A percentile compares a stretch with the other conserved stretches of the same genome.
Conservation (phyloP, 1,140 invertebrate genomes). For the Mercenaria mercenaria region DNA sequence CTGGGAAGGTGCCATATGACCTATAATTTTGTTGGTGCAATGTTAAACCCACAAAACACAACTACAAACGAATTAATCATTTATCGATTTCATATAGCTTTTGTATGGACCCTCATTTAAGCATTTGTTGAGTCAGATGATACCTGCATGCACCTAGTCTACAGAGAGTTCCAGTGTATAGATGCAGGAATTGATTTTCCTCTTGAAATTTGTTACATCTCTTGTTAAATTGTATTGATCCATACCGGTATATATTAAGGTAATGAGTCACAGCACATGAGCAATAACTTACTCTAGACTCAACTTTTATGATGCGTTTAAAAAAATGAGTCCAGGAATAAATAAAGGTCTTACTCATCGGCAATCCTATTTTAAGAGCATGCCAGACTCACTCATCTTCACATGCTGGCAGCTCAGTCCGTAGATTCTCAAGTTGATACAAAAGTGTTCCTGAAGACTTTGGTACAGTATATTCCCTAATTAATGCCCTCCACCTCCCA, state of each 20-base stretch:
- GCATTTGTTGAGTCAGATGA: conserved; percentile 13
- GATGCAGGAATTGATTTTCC: neutral
- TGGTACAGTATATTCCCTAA: no score
- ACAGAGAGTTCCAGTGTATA: neutral
- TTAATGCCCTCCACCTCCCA: no score
- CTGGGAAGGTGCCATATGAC: no score
- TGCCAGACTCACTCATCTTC: no score
- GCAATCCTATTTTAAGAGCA: no score
- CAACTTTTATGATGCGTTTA: neutral
- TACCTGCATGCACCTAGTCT: neutral
- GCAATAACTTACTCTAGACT: neutral
- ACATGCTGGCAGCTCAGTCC: no score
- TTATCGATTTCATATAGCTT: neutral
- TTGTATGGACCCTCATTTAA: neutral
- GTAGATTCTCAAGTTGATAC: no score
- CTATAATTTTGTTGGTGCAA: no score
- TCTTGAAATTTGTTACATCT: neutral
- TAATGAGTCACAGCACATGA: neutral
- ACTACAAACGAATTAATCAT: neutral
- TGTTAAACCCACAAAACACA: no score
- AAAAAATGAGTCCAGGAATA: neutral
- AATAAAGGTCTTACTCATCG: no score
- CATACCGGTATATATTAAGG: no score
- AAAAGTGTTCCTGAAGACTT: no score
- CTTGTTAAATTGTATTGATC: neutral